Conservation (phyloP, 2,888 invertebrate genomes). For the Megalurothrips usitatus region DNA sequence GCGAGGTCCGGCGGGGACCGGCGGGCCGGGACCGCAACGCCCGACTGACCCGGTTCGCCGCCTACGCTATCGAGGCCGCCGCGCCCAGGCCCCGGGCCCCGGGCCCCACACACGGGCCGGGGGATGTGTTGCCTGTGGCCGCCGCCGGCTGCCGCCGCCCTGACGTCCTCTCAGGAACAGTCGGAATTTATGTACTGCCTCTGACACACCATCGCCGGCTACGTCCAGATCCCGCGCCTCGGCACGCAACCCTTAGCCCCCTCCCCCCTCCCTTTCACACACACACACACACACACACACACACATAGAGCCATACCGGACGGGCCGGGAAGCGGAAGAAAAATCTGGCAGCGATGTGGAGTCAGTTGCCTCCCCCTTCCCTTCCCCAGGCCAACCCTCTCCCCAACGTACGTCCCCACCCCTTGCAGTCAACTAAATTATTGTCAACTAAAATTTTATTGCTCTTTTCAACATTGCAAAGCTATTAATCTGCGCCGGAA, state of each 20-base stretch:
- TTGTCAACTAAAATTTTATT: no score
- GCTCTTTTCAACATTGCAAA: no score
- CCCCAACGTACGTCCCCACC: no score
- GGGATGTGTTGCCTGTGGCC: neutral
- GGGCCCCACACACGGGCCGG: neutral
- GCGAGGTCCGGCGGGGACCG: neutral
- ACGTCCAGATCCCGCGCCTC: neutral
- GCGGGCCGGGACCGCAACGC: neutral
- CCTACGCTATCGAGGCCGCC: neutral
- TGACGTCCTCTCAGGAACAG: neutral
- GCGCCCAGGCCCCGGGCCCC: neutral
- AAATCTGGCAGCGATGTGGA: no score
- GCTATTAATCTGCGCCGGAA: no score
- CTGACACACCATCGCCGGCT: constrained; percentile 12
- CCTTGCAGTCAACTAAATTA: no score
- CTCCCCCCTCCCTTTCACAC: neutral
- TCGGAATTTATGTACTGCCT: constrained; percentile 2
- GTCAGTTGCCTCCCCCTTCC: no score
- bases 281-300: neutral
- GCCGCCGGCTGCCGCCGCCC: neutral
- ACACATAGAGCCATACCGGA: neutral
- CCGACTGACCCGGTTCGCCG: neutral
- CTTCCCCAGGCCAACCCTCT: no score
- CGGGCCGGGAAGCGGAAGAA: no score
- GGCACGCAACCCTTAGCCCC: neutral